Evolutionary conservation across 2,113 vertebrate genomes (phyloP), one percentile per base, ranked within the genome.

Genomic region (Symphodus melops): DNA sequence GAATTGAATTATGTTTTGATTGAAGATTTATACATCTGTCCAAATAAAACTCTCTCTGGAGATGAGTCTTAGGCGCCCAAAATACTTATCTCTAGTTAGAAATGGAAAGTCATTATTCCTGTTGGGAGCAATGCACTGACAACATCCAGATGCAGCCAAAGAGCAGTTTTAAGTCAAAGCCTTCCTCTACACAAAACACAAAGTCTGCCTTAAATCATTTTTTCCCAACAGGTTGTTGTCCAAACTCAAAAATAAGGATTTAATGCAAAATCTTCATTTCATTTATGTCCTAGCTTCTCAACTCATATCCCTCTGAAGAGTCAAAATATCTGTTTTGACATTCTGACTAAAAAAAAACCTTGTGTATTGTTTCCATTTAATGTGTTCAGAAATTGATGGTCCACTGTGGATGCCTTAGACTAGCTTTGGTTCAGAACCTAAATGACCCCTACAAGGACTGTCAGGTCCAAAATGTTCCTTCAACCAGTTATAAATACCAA

Each of bases 121-220:
- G 52, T 44, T 48, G 51, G 70, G 64, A 72, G 21, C 19, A 5
- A n/a, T n/a, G n/a, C n/a, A n/a, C 46, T 83, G 78, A 88, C 72
- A 61, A 57, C 69, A 80, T 87, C 86, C 88, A 90, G 86, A 85
- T 87, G 77, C 66, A 77, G 56, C 14, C 13, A 21, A 19, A 56
- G 33, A 39, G 37, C 17, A 20, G 5, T n/a, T 65, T 66, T 56
- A 21, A 41, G 23, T 4, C 46, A 60, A 79, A 57, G 9, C 20
- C 33, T 51, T 65, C 56, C 12, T 28, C 14, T 65, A 69, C 39
- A 39, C 21, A 54, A 19, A 58, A 21, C 39, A 69, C 70, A 8
- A 42, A 39, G 36, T 68, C 19, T 9, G 36, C 9, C 39, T 54
- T 41, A 41, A 69, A 61, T 72, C 53, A 77, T 7, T 65, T 59